These are phyloP conservation scores for Mustelus asterias DNA, from an alignment of 2,113 vertebrate genomes.

Conservation along the genomic window DNA sequence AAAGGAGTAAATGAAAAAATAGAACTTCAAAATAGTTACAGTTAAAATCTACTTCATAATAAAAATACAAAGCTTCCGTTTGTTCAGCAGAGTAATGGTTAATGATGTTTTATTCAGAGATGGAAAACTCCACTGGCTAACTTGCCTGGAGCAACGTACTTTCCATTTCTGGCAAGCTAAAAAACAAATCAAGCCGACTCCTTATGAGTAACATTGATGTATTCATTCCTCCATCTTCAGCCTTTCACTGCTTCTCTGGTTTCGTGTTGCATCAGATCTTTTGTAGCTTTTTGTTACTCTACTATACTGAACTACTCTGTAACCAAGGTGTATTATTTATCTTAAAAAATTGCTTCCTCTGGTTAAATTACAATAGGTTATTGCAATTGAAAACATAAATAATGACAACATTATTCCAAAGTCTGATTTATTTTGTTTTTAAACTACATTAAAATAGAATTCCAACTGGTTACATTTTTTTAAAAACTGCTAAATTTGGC, in stretches of 20 bases:
- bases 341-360: neutral
- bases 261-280: neutral
- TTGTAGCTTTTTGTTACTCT: neutral
- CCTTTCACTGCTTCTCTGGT: neutral
- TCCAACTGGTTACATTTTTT: neutral
- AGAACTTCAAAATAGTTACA: neutral
- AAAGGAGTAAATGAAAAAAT: neutral
- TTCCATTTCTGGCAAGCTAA: constrained; percentile 15
- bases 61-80: neutral
- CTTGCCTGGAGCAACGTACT: constrained; percentile 10
- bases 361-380: neutral
- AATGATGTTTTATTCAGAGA: neutral
- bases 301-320: neutral
- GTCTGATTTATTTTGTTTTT: neutral
- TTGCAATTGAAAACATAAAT: neutral
- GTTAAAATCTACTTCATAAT: neutral
- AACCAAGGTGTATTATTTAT: neutral
- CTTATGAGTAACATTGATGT: neutral
- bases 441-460: neutral
- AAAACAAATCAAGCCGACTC: constrained; percentile 1
- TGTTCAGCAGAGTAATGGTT: neutral
- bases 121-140: neutral
- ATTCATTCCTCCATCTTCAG: neutral
- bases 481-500: neutral
- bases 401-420: neutral